phyloP scores from a whole-genome alignment of 2,888 invertebrate genomes.

The Patella pellucida region DNA sequence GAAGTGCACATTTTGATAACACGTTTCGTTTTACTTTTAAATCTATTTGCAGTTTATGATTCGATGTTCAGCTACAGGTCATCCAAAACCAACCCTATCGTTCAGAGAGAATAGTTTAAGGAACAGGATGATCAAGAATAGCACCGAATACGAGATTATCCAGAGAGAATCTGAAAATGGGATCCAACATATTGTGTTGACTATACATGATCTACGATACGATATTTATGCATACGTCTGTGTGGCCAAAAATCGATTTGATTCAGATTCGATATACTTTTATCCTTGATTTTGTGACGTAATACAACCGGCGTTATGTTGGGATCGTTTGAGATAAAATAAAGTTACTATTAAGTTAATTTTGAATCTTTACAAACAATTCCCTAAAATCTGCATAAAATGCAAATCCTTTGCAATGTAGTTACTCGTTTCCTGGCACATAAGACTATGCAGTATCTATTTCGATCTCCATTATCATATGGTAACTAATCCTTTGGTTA shows the following conservation, averaged over 20 bases:
- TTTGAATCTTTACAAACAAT: too few relatives aligned
- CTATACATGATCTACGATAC: neutral
- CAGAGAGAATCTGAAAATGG: neutral
- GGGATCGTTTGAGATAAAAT: too few relatives aligned
- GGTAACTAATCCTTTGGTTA: too few relatives aligned
- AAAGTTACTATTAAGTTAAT: too few relatives aligned
- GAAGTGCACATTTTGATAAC: too few relatives aligned
- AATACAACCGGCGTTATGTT: neutral
- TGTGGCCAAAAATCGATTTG: neutral
- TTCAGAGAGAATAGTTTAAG: neutral
- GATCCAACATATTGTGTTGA: neutral
- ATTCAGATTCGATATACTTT: neutral
- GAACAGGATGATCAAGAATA: neutral
- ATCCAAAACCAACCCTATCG: neutral
- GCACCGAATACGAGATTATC: neutral
- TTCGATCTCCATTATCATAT: too few relatives aligned
- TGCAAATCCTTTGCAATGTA: too few relatives aligned
- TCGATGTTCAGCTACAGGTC: neutral
- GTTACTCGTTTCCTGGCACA: too few relatives aligned
- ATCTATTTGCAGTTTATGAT: slow-evolving; percentile 1
- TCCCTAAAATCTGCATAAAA: too few relatives aligned
- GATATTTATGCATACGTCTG: neutral
- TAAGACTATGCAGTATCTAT: too few relatives aligned
- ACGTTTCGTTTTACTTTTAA: neutral
- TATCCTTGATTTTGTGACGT: neutral